phyloP scores from a whole-genome alignment of 2,888 invertebrate genomes.

The Merodon equestris region DNA sequence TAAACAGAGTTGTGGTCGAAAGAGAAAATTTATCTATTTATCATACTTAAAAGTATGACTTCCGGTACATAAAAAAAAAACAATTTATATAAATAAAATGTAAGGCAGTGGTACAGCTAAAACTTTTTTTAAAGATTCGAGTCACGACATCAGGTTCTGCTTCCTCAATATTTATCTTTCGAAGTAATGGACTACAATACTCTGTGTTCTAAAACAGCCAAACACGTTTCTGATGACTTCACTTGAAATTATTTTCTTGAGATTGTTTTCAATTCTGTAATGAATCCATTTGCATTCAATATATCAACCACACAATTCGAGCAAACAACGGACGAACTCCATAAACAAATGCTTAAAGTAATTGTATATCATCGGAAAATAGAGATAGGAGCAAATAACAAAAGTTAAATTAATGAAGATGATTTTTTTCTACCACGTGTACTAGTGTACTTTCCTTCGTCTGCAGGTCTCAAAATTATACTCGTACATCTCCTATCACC shows the following conservation, averaged over 20 bases:
- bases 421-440: too few species aligned
- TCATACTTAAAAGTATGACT: too few species aligned
- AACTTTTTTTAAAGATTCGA: too few species aligned
- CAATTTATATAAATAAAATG: too few species aligned
- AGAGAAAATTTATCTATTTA: too few species aligned
- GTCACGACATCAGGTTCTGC: too few species aligned
- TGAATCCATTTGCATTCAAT: too few species aligned
- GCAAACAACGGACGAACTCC: slow-evolving; percentile 26
- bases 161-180: too few species aligned
- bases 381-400: slow-evolving; percentile 50
- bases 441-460: slow-evolving; percentile 38
- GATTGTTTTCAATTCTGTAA: slow-evolving; percentile 46
- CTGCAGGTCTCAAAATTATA: slow-evolving; percentile 56
- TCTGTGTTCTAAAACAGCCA: too few species aligned
- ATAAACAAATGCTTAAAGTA: slow-evolving; percentile 54
- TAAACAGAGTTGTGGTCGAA: too few species aligned
- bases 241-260: slow-evolving; percentile 25
- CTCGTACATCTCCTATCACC: slow-evolving; percentile 9
- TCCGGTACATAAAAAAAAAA: too few species aligned
- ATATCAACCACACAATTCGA: slow-evolving; percentile 19
- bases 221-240: slow-evolving; percentile 34
- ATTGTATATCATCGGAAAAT: slow-evolving; percentile 40
- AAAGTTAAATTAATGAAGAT: slow-evolving; percentile 47
- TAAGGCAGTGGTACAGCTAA: too few species aligned
- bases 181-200: not conserved